Percentiles rank a stretch among this genome's conserved stretches.
These are phyloP conservation scores for Adrianichthys oophorus DNA, from an alignment of 2,797 vertebrate genomes.

Conservation along the genomic window DNA sequence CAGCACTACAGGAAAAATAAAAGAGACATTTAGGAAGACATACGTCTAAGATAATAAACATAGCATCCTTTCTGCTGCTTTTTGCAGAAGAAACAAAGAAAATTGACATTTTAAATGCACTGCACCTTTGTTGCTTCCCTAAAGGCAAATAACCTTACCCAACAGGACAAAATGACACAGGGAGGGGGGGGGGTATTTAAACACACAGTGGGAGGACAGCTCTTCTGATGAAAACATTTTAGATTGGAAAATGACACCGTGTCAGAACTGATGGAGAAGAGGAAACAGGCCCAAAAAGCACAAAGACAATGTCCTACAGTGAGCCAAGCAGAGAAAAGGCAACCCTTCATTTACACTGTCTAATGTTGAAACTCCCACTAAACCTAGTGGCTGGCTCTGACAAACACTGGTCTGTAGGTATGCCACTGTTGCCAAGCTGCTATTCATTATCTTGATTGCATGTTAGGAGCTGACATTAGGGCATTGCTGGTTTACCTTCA, in stretches of 20 bases:
- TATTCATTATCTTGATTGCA: conserved; percentile 73
- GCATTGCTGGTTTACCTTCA: conserved; percentile 55
- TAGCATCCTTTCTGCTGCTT: not conserved
- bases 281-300: conserved; percentile 46
- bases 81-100: conserved; percentile 1
- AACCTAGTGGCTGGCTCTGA: conserved; percentile 56
- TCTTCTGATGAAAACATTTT: conserved; percentile 65
- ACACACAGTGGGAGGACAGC: conserved; percentile 53
- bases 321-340: conserved; percentile 43
- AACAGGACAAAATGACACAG: conserved; percentile 55
- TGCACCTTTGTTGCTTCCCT: conserved; percentile 16
- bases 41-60: not conserved
- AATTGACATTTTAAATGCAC: conserved; percentile 7
- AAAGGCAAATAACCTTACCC: conserved; percentile 35
- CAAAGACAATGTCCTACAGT: conserved; percentile 54
- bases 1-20: conserved; percentile 72
- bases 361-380: conserved; percentile 60
- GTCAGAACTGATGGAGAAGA: conserved; percentile 60
- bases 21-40: not conserved
- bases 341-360: conserved; percentile 70
- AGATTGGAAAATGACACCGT: conserved; percentile 72
- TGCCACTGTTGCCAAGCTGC: conserved; percentile 54
- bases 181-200: conserved; percentile 61
- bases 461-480: conserved; percentile 56
- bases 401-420: conserved; percentile 69